phyloP scores from a whole-genome alignment of 2,888 invertebrate species.

The Agapostemon virescens region DNA sequence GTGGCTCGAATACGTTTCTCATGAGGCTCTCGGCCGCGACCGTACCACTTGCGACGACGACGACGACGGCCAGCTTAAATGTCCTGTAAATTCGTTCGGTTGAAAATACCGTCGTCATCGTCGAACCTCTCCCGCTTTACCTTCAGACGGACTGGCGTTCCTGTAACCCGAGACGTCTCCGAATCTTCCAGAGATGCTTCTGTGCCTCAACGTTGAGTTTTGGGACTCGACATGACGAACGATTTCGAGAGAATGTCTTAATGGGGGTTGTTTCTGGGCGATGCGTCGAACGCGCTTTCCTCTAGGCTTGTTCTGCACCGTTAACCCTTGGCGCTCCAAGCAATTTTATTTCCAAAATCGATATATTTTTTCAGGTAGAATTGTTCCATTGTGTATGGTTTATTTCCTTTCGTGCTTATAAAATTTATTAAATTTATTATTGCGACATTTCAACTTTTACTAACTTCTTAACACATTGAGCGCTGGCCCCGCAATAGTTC shows the following conservation, averaged over 20 bases:
- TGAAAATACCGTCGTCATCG: conserved; percentile 27
- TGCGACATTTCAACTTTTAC: too few species aligned
- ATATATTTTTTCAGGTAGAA: too few species aligned
- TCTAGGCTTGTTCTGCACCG: too few species aligned
- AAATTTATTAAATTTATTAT: too few species aligned
- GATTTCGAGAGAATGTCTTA: neutral
- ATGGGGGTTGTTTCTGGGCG: neutral
- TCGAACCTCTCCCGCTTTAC: neutral
- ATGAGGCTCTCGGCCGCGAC: conserved; percentile 34
- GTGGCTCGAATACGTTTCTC: conserved; percentile 59
- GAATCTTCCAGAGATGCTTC: conserved; percentile 12
- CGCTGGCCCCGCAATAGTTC: too few species aligned
- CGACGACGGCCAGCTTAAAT: conserved; percentile 22
- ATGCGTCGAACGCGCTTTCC: too few species aligned
- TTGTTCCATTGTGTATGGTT: too few species aligned
- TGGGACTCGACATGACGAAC: neutral
- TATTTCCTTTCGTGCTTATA: too few species aligned
- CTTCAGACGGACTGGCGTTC: conserved; percentile 6
- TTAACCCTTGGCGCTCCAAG: too few species aligned
- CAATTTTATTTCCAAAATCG: too few species aligned
- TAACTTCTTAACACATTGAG: too few species aligned
- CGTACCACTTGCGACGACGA: conserved; percentile 9
- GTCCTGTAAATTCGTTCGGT: conserved; percentile 42
- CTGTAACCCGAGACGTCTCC: conserved; percentile 22
- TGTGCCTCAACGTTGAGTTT: too few species aligned